A percentile compares a stretch with the other conserved stretches of the same genome.
Conservation (phyloP, 2,888 invertebrate species). For the Hypomecis atomaria region DNA sequence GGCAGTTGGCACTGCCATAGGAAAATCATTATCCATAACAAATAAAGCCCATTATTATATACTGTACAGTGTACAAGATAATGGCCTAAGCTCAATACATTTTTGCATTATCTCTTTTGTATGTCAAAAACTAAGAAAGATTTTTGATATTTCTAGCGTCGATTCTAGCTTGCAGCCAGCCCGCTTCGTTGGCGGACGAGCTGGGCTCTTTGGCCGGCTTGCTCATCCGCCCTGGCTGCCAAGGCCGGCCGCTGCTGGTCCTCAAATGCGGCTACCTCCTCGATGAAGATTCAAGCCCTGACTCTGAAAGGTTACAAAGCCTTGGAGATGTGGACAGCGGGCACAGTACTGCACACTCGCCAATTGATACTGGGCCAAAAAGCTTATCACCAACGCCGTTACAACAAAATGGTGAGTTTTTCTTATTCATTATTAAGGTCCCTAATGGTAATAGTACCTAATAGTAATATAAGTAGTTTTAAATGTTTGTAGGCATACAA, state of each 20-base stretch:
- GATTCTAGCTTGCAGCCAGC: constrained; percentile 86
- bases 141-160: constrained; percentile 80
- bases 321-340: constrained; percentile 93
- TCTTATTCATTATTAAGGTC: not conserved
- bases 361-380: constrained; percentile 92
- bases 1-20: too few species aligned
- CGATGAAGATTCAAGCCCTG: constrained; percentile 94
- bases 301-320: constrained; percentile 92
- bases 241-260: constrained; percentile 86
- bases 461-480: too few species aligned
- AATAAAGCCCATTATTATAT: too few species aligned
- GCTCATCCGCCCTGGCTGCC: constrained; percentile 69
- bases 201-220: constrained; percentile 80
- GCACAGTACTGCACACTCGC: constrained; percentile 96
- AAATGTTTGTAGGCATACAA: too few species aligned
- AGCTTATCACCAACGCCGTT: constrained; percentile 91
- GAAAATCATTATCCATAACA: too few species aligned
- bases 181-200: constrained; percentile 89
- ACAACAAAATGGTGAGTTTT: constrained; percentile 74
- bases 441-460: too few species aligned
- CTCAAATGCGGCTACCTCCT: constrained; percentile 90
- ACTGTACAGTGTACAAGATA: too few species aligned
- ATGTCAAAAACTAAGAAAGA: not conserved
- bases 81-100: too few species aligned
- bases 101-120: not conserved